A percentile compares a stretch with the other conserved stretches of the same genome.
phyloP scores from a whole-genome alignment of 1,140 invertebrate genomes.

The Eurosta solidaginis region DNA sequence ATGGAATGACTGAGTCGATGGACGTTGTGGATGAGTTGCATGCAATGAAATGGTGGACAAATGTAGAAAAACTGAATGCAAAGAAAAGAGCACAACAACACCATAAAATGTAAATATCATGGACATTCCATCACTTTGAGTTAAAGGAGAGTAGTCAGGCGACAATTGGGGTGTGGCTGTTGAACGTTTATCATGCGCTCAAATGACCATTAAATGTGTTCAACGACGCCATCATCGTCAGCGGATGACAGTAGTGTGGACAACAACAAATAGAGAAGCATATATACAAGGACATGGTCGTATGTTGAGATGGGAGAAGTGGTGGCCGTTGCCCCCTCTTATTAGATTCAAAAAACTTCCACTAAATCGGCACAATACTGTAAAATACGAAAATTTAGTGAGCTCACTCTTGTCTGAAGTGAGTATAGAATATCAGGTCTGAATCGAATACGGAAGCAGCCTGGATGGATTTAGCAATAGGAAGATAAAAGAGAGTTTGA shows the following conservation, averaged over 20 bases:
- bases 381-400: no score
- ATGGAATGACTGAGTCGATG: not conserved
- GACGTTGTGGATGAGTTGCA: not conserved
- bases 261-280: not conserved
- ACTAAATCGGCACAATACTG: no score
- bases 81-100: not conserved
- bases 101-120: not conserved
- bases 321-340: no score
- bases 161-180: not conserved
- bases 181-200: conserved; percentile 59
- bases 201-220: conserved; percentile 60
- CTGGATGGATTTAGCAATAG: no score
- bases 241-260: not conserved
- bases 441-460: no score
- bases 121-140: conserved; percentile 29
- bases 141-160: not conserved
- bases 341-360: no score
- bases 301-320: no score
- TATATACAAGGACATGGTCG: not conserved
- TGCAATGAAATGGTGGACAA: not conserved
- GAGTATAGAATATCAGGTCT: no score
- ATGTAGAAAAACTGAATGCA: not conserved
- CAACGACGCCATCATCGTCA: conserved; percentile 36
- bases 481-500: no score
- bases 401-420: no score